Base-by-base conservation (phyloP, 2,113 vertebrate species). In the Dasyprocta punctata region DNA sequence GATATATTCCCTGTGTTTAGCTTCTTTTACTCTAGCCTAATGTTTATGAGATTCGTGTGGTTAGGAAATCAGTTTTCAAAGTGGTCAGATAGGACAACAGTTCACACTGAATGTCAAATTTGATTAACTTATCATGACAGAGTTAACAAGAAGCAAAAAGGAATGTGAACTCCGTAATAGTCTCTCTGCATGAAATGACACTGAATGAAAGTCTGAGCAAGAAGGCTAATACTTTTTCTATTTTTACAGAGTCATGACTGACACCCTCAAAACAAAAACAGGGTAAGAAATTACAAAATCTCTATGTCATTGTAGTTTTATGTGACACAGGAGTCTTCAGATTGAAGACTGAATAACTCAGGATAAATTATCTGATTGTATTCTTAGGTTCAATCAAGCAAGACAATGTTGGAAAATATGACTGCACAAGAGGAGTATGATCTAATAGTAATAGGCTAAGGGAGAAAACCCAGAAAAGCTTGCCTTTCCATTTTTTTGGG, bases 141-240 rank as follows among this genome's bases (percentile, higher is more conserved):
- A 13, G 2, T 3, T 36, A 24, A 61, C 16, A 83, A 90, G 83
- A 84, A 12, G 19, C n/a, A 84, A 44, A 86, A 63, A 54, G 13
- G 7, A 1, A 2, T 14, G 7, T 30, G 8, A 3, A 0, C 0
- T 67, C 16, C 8, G 8, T 56, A 20, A 4, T 6, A 56, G 7
- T 3, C 19, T 52, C 33, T 36, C 10, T 30, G 11, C 2, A 14
- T 5, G 19, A 36, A 83, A 22, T 16, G 13, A 7, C 14, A 26
- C 14, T 7, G 1, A 30, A 20, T 28, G 8, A 52, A 20, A 86
- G 12, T 67, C 30, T 58, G n/a, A 52, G 7, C 12, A 44, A 69
- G 9, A 12, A 4, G 52, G 9, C 11, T 82, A 7, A 38, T 30
- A 7, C 14, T 49, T 4, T 82, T 47, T 10, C 26, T 63, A 1